Evolutionary conservation across 2,797 vertebrate genomes (phyloP), one percentile per base, ranked within the genome.

Genomic region (Molossus molossus): DNA sequence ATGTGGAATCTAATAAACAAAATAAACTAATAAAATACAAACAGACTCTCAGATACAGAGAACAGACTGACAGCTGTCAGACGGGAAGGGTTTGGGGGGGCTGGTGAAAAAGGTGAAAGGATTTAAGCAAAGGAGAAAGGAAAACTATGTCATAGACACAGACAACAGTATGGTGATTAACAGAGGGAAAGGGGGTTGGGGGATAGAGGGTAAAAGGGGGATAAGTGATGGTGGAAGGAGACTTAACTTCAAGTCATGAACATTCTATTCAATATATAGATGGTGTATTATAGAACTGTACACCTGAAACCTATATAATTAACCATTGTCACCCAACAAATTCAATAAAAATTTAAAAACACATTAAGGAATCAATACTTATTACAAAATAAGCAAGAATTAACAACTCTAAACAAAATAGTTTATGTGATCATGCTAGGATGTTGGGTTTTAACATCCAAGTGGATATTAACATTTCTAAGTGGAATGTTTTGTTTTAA

Each of bases 401-500:
- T 83, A 75, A 70, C 27, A 73, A 25, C 65, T 85, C 1, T 69
- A 81, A 62, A 27, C 40, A 4, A 69, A 33, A 79, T 10, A 53
- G 3, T 93, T 84, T 25, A 12, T 48, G 62, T 90, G 48, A 23
- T 87, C 72, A 70, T 29, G 76, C 21, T 86, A 33, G 9, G 3
- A 29, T 33, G 5, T 37, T 65, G 1, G 23, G 45, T 85, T 93
- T 93, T 86, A 87, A 87, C 7, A 55, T 85, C 20, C 27, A 62
- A 69, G 18, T 53, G 13, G 25, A 81, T 80, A 18, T 48, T 94
- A 72, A 62, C n/a, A 25, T 87, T 93, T 93, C 37, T 92, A 90
- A 75, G 25, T 80, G 69, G 40, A 96, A 67, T 89, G 33, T 67
- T 95, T 89, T 91, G 45, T 65, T 94, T 86, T 85, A 94, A 55